Evolutionary conservation across 2,113 vertebrate species (phyloP).

Genomic region (Rhombomys opimus): DNA sequence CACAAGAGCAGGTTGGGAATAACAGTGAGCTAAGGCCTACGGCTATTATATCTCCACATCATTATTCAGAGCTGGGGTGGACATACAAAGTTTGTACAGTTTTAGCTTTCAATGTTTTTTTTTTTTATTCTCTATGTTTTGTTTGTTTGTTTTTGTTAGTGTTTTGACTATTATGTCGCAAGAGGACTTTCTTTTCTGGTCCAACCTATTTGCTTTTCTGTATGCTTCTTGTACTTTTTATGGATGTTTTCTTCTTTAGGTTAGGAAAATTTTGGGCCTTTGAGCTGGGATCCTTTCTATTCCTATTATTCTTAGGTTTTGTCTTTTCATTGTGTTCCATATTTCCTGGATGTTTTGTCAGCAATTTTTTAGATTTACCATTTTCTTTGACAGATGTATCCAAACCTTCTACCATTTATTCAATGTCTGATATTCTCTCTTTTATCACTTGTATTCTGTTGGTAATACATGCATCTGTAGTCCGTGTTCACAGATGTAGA

Average conservation of each 20-base stretch:
- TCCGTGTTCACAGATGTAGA: no score
- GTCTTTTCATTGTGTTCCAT: neutral
- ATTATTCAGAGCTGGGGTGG: no score
- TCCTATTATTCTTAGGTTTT: neutral
- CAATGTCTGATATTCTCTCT: no score
- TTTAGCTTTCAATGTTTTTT: neutral
- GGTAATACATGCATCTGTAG: no score
- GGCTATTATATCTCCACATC: no score
- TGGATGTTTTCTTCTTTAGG: neutral
- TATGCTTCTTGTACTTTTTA: neutral
- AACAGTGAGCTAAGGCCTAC: no score
- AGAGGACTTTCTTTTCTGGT: neutral
- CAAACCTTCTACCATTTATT: neutral
- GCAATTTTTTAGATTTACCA: neutral
- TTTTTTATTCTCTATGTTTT: neutral
- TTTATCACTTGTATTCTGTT: no score
- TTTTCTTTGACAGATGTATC: neutral
- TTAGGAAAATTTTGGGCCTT: neutral
- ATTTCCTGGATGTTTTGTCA: neutral
- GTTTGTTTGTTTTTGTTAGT: neutral
- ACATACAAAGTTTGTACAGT: no score
- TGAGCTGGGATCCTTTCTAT: neutral
- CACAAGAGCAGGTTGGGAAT: no score
- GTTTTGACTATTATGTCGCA: neutral
- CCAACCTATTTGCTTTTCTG: neutral